phyloP scores from a whole-genome alignment of 2,797 vertebrate genomes.

The Pseudomugil gertrudae region DNA sequence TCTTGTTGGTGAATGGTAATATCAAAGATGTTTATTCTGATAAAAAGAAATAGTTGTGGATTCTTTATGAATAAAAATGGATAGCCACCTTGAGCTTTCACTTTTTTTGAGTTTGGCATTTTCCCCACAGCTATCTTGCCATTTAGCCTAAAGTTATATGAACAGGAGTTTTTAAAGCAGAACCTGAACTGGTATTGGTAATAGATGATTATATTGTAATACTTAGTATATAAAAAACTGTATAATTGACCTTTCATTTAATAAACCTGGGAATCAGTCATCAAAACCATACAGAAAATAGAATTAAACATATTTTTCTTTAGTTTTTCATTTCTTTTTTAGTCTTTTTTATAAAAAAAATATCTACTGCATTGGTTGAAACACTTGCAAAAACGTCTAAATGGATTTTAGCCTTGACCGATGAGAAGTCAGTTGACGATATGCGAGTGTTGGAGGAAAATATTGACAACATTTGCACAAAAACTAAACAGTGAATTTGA shows the following conservation, averaged over 20 bases:
- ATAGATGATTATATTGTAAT: neutral
- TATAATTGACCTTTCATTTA: neutral
- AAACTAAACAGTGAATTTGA: neutral
- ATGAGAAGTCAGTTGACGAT: slow-evolving; percentile 16
- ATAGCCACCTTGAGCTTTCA: neutral
- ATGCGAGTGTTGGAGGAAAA: slow-evolving; percentile 1
- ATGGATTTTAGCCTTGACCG: slow-evolving; percentile 1
- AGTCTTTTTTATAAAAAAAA: neutral
- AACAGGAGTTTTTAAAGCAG: neutral
- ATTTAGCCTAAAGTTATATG: neutral
- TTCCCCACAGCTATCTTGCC: neutral
- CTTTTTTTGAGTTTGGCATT: neutral
- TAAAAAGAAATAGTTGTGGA: neutral
- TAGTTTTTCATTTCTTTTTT: neutral
- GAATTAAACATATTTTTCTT: neutral
- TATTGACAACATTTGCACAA: neutral
- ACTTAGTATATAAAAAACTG: neutral
- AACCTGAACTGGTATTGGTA: neutral
- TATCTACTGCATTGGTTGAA: neutral
- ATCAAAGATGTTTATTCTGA: neutral
- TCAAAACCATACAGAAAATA: neutral
- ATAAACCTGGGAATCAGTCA: neutral
- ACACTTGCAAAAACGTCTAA: neutral
- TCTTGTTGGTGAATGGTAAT: neutral
- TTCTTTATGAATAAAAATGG: neutral